Evolutionary conservation across 2,113 vertebrate species (phyloP).

Genomic region (Brachypteracias leptosomus): DNA sequence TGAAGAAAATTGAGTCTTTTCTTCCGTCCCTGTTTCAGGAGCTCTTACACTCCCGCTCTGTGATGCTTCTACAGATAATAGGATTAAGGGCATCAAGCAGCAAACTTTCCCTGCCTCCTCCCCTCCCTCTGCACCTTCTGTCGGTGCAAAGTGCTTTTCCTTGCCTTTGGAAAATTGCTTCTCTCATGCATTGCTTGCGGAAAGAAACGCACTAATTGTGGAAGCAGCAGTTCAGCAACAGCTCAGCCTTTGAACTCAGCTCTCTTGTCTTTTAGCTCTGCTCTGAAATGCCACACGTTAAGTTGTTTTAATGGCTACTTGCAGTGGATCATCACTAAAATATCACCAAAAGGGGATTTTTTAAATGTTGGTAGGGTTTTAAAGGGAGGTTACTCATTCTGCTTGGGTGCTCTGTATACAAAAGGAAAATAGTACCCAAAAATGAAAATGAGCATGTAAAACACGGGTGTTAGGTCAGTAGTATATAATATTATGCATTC

Average conservation of each 20-base stretch:
- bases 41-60: background rate
- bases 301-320: conserved; percentile 58
- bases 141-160: background rate
- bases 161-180: background rate
- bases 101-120: background rate
- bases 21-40: background rate
- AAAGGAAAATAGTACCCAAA: background rate
- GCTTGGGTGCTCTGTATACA: background rate
- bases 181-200: background rate
- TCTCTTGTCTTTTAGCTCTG: conserved; percentile 24
- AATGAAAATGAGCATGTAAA: background rate
- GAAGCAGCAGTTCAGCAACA: conserved; percentile 24
- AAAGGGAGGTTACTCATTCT: background rate
- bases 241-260: background rate
- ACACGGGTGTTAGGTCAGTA: background rate
- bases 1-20: background rate
- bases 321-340: background rate
- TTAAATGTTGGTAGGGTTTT: background rate
- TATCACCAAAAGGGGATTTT: background rate
- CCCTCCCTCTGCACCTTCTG: background rate
- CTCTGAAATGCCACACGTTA: conserved; percentile 46
- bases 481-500: background rate
- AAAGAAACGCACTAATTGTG: background rate
- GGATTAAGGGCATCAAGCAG: conserved; percentile 2
- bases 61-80: background rate